Evolutionary conservation across 2,888 invertebrate genomes (phyloP), one percentile per base, ranked within the genome.

Genomic region (Chamaedrilus cognettii): DNA sequence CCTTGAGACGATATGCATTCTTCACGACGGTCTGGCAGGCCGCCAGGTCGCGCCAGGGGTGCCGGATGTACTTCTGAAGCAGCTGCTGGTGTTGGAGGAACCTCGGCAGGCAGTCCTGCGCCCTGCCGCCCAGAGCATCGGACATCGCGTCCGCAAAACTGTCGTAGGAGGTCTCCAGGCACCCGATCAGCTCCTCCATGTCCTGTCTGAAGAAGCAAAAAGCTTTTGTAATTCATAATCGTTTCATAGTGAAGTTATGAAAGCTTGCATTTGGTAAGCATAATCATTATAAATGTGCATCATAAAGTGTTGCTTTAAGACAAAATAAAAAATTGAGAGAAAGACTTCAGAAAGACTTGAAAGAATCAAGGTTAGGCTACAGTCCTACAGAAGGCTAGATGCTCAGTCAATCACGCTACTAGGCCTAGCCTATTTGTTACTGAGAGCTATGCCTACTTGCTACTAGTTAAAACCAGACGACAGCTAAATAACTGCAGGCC

Each of bases 21-120:
- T 81, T 81, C 23, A 83, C 72, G 2, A 80, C 82, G 51, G 80
- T 81, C 65, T 83, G 82, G 57, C 81, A 81, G 60, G 81, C 78
- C 64, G 79, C 79, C 63, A 79, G 77, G 64, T 81, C 79, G 65
- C 77, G 71, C 78, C 80, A 82, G 1, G 82, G 82, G 32, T 78
- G 71, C 42, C 74, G 72, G 33, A 82, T 62, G 60, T 77, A 66
- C 3, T 61, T 69, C 64, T 80, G 78, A 65, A 81, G 68, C 35
- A 80, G 67, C 35, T 69, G 66, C 49, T 80, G 72, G 59, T 80
- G 79, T 19, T 67, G 64, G 51, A 76, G 70, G 23, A 82, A 70
- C 23, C 72, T 67, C 0, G 72, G 71, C 5, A 80, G 67, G 19
- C 77, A 76, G 3, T 72, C 68, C 1, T 72, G 70, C n/a, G 73